These are phyloP conservation scores for Zelleria hepariella DNA, from an alignment of 2,888 invertebrate genomes.

Conservation along the genomic window DNA sequence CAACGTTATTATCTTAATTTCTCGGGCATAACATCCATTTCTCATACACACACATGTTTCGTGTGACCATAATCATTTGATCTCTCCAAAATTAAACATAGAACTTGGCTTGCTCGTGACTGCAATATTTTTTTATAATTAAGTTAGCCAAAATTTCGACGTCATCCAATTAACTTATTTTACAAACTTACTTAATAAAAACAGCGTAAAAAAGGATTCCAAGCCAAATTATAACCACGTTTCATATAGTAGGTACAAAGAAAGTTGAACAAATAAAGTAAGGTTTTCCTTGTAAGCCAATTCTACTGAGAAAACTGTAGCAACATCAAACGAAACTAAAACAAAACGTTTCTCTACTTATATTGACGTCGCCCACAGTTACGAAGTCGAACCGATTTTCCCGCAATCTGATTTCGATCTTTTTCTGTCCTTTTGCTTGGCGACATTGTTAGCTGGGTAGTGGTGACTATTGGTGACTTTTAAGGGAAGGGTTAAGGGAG, in stretches of 20 bases:
- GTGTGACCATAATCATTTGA: too few relatives aligned
- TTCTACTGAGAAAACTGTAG: not conserved
- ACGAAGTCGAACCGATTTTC: not conserved
- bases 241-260: not conserved
- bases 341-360: not conserved
- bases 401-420: not conserved
- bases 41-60: too few relatives aligned
- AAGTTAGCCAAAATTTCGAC: too few relatives aligned
- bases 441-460: not conserved
- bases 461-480: not conserved
- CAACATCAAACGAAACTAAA: not conserved
- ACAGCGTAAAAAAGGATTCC: too few relatives aligned
- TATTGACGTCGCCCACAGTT: not conserved
- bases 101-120: too few relatives aligned
- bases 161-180: too few relatives aligned
- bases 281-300: not conserved
- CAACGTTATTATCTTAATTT: not conserved
- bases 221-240: too few relatives aligned
- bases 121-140: too few relatives aligned
- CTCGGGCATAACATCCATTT: conserved; percentile 1
- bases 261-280: not conserved
- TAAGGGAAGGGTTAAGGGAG: too few relatives aligned
- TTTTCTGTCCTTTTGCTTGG: not conserved
- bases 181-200: too few relatives aligned
- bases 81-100: too few relatives aligned